Conservation (phyloP, 2,888 invertebrate genomes). For the Lithodes maja region DNA sequence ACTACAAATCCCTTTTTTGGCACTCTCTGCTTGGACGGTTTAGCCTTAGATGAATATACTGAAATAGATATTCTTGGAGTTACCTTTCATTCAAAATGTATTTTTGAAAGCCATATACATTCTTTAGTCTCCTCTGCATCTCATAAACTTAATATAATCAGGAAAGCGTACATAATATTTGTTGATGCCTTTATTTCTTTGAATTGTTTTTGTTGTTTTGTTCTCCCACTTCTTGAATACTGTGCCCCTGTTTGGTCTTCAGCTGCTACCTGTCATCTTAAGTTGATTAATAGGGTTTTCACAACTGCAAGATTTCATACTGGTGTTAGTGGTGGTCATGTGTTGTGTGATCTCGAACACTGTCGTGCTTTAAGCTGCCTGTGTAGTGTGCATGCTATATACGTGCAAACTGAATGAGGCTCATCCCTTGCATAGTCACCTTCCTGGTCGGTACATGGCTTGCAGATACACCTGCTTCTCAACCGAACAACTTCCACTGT, state of each 20-base stretch:
- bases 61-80: neutral
- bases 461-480: neutral
- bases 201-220: neutral
- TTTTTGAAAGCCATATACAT: neutral
- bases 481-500: neutral
- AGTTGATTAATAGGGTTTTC: neutral
- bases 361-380: neutral
- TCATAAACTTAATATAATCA: neutral
- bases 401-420: neutral
- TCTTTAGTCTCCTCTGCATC: neutral
- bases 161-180: neutral
- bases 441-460: neutral
- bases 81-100: neutral
- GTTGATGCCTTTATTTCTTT: neutral
- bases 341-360: neutral
- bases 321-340: neutral
- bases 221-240: neutral
- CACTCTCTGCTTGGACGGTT: neutral
- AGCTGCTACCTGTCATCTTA: neutral
- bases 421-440: neutral
- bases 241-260: neutral
- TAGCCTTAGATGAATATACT: neutral
- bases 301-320: neutral
- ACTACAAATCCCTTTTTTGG: neutral
- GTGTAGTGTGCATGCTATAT: neutral